These are phyloP conservation scores for Condylura cristata DNA, from an alignment of 2,113 vertebrate genomes.

Conservation along the genomic window DNA sequence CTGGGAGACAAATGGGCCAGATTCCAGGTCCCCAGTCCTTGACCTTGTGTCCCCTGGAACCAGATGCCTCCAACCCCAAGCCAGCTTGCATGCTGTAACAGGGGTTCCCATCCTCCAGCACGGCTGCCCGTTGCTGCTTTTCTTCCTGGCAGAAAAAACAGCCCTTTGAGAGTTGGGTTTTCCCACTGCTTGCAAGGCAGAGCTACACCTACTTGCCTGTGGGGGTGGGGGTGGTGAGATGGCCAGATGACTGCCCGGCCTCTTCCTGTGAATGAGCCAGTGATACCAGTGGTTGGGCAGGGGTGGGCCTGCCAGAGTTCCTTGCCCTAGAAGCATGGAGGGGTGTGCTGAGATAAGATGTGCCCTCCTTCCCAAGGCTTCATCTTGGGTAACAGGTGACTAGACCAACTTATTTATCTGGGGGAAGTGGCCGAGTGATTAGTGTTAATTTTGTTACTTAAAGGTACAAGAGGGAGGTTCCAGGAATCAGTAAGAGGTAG, in stretches of 20 bases:
- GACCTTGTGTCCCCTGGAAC: conserved; percentile 41
- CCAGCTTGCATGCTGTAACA: neutral
- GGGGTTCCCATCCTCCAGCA: conserved; percentile 11
- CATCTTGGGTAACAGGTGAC: neutral
- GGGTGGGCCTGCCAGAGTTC: neutral
- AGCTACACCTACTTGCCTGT: neutral
- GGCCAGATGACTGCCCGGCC: neutral
- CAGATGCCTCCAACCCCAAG: neutral
- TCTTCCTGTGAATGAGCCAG: neutral
- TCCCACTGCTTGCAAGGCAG: neutral
- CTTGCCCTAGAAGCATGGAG: neutral
- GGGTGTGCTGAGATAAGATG: neutral
- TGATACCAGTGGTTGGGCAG: neutral
- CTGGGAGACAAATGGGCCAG: conserved; percentile 31
- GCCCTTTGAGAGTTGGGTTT: conserved; percentile 34
- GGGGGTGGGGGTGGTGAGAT: neutral
- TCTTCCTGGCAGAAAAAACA: conserved; percentile 1
- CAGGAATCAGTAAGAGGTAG: neutral
- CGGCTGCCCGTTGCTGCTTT: conserved; percentile 33
- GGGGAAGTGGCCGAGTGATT: neutral
- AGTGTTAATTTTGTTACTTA: neutral
- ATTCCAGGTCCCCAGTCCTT: neutral
- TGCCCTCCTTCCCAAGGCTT: neutral
- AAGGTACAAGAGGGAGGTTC: neutral
- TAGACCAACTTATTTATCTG: neutral